A percentile compares a stretch with the other conserved stretches of the same genome.
Evolutionary conservation across 1,140 invertebrate species (phyloP).

Genomic region (Listronotus oregonensis): DNA sequence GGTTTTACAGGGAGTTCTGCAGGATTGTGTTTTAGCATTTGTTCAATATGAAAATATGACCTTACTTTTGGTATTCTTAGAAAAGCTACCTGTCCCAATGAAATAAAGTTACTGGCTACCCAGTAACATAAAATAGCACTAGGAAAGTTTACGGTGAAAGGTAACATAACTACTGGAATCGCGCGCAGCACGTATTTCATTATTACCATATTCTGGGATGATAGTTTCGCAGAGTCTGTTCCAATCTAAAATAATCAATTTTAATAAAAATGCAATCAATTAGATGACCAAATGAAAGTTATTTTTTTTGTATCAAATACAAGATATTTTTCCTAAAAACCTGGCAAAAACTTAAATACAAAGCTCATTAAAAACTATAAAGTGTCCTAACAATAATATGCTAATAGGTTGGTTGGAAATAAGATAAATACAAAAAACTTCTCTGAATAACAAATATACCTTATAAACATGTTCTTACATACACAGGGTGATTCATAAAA

Average conservation of each 20-base stretch:
- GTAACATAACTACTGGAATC: conserved; percentile 81
- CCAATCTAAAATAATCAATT: conserved; percentile 71
- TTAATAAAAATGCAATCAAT: too few relatives aligned
- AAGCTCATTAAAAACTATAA: too few relatives aligned
- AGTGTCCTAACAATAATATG: too few relatives aligned
- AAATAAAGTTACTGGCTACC: conserved; percentile 87
- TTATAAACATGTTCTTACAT: too few relatives aligned
- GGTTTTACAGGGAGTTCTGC: conserved; percentile 67
- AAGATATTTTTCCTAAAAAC: too few relatives aligned
- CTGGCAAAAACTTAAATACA: too few relatives aligned
- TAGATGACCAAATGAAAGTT: too few relatives aligned
- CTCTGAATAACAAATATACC: too few relatives aligned
- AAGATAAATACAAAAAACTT: too few relatives aligned
- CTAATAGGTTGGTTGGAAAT: too few relatives aligned
- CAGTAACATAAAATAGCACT: conserved; percentile 89
- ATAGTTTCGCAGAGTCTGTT: conserved; percentile 72
- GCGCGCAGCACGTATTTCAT: conserved; percentile 76
- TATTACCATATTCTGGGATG: conserved; percentile 65
- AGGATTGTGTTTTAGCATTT: conserved; percentile 62
- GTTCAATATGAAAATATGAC: conserved; percentile 79
- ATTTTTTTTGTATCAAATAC: too few relatives aligned
- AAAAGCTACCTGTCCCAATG: conserved; percentile 79
- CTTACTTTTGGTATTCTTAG: conserved; percentile 77
- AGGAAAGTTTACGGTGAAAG: conserved; percentile 88
- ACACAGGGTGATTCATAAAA: too few relatives aligned